These are phyloP conservation scores for Lordiphosa stackelbergi DNA, from an alignment of 1,140 invertebrate genomes.

Conservation along the genomic window DNA sequence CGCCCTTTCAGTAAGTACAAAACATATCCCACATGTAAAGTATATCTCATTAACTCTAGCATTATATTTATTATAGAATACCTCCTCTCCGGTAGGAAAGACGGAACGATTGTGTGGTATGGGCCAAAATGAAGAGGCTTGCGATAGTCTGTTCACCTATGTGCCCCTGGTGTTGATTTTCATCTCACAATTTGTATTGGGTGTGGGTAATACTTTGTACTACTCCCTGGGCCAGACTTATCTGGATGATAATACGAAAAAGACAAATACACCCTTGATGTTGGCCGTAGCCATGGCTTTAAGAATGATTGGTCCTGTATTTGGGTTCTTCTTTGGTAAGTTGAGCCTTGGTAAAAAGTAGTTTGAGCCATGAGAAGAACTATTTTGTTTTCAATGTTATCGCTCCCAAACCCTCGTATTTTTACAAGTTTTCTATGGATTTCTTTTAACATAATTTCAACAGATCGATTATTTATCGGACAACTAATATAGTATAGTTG, in stretches of 20 bases:
- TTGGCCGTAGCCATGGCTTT: constrained; percentile 77
- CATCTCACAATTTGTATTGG: constrained; percentile 83
- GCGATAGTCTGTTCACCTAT: constrained; percentile 78
- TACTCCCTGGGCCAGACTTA: constrained; percentile 84
- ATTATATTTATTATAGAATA: constrained; percentile 28
- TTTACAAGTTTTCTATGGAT: too few relatives aligned
- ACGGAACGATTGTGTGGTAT: constrained; percentile 58
- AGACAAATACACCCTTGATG: constrained; percentile 82
- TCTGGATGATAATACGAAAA: constrained; percentile 84
- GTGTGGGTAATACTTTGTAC: constrained; percentile 84
- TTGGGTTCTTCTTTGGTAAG: constrained; percentile 70
- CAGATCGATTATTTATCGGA: too few relatives aligned
- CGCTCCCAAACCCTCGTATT: too few relatives aligned
- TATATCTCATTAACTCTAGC: not conserved
- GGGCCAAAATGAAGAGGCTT: constrained; percentile 59
- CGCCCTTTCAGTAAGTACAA: constrained; percentile 34
- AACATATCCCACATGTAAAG: not conserved
- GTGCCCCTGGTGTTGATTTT: constrained; percentile 83
- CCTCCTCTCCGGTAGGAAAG: constrained; percentile 7
- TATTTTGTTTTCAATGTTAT: too few relatives aligned
- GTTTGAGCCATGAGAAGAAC: too few relatives aligned
- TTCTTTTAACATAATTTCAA: too few relatives aligned
- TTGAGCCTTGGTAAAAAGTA: too few relatives aligned
- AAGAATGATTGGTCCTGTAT: constrained; percentile 71
- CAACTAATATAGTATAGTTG: too few relatives aligned